Conservation (phyloP, 2,888 invertebrate species). For the Diloba caeruleocephala region DNA sequence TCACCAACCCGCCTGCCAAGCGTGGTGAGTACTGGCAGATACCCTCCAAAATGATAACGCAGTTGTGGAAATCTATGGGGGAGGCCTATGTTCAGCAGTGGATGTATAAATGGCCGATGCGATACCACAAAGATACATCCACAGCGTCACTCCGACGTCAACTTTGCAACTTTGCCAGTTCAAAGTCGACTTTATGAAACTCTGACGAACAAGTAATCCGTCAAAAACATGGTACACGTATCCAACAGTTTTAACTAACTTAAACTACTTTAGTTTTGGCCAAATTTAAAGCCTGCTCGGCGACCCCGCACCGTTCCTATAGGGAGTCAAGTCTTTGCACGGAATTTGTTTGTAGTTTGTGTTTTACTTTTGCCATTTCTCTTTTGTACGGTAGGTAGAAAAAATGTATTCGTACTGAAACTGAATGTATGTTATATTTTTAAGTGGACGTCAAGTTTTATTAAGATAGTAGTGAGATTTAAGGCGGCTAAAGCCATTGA, state of each 20-base stretch:
- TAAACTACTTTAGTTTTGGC: slow-evolving; percentile 64
- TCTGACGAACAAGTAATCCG: slow-evolving; percentile 69
- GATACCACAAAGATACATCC: slow-evolving; percentile 23
- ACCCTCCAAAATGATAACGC: too few relatives aligned
- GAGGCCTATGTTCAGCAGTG: too few relatives aligned
- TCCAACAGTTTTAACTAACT: slow-evolving; percentile 66
- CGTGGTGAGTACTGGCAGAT: too few relatives aligned
- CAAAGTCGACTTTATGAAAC: slow-evolving; percentile 44
- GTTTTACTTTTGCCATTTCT: slow-evolving; percentile 9
- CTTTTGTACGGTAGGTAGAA: too few relatives aligned
- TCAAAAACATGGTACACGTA: slow-evolving; percentile 76
- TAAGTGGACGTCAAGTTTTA: too few relatives aligned
- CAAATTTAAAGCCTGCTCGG: slow-evolving; percentile 34
- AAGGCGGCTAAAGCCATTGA: too few relatives aligned
- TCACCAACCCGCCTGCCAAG: too few relatives aligned
- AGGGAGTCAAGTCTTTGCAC: slow-evolving; percentile 36
- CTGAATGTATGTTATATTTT: not conserved
- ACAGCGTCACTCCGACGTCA: slow-evolving; percentile 20
- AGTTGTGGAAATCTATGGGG: too few relatives aligned
- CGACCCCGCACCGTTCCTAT: slow-evolving; percentile 9
- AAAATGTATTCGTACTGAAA: too few relatives aligned
- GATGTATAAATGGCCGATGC: too few relatives aligned
- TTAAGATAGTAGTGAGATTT: too few relatives aligned
- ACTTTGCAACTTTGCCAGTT: slow-evolving; percentile 38
- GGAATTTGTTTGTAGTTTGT: slow-evolving; percentile 47